Percentiles rank a stretch among this genome's conserved stretches.
Evolutionary conservation across 2,888 invertebrate species (phyloP).

Genomic region (Lymantria dispar): DNA sequence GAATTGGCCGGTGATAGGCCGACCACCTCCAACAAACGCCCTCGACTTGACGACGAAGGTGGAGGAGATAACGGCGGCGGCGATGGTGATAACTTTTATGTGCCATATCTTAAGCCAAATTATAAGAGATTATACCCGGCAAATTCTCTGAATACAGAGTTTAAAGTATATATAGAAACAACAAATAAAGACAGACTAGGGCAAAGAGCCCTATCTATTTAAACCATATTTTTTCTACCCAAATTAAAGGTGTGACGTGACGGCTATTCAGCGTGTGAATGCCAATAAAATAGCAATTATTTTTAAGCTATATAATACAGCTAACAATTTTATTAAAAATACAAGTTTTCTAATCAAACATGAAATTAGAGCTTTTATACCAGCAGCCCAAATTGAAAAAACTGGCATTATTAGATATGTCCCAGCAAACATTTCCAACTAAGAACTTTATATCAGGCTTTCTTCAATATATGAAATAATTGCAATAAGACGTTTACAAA

Average conservation of each 20-base stretch:
- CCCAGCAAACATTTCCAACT: slow-evolving; percentile 7
- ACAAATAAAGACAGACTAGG: background rate
- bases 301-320: slow-evolving; percentile 9
- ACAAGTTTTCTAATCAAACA: background rate
- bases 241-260: slow-evolving; percentile 10
- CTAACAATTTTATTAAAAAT: slow-evolving; percentile 7
- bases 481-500: background rate
- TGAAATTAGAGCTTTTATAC: background rate
- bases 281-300: slow-evolving; percentile 11
- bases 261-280: slow-evolving; percentile 7
- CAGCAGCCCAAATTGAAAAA: slow-evolving; percentile 2
- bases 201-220: slow-evolving; percentile 8
- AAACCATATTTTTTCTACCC: slow-evolving; percentile 9
- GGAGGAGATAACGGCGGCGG: too few species aligned
- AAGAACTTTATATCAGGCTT: background rate
- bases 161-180: background rate
- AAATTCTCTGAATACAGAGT: background rate
- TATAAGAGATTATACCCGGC: slow-evolving; percentile 1
- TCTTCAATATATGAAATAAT: slow-evolving; percentile 1
- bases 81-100: too few species aligned
- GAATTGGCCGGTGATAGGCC: slow-evolving; percentile 3
- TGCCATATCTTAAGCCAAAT: background rate
- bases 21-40: background rate
- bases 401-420: slow-evolving; percentile 3
- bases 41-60: background rate